Evolutionary conservation across 2,888 invertebrate genomes (phyloP), one percentile per base, ranked within the genome.

Genomic region (Noctua fimbriata): DNA sequence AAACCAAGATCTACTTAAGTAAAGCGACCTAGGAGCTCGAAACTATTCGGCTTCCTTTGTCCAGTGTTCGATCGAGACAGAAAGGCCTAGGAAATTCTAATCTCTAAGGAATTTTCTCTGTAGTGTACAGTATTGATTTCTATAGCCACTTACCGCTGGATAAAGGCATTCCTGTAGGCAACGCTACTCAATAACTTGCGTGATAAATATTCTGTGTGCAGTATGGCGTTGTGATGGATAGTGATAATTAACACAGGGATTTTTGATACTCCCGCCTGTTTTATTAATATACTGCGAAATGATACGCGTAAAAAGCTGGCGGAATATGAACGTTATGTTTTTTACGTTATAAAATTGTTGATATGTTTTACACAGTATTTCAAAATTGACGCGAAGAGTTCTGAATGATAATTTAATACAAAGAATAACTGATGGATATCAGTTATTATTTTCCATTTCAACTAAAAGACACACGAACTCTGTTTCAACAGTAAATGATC

Each of bases 41-140:
- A 82, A 85, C 69, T 85, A 78, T 70, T 78, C 9, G 18, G 47
- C 1, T 52, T 69, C 69, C 80, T 85, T 76, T 80, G 78, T 73
- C 78, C 47, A 65, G 41, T n/a, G 14, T 71, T 58, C 41, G 60
- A 58, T 76, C 24, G 32, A 82, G 60, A 73, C 14, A 28, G 49
- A 47, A 73, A 75, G 63, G 86, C 81, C 76, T 86, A 86, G 74
- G 76, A 75, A 77, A 86, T 88, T 86, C 81, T 86, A 82, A 88
- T 84, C 78, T 73, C 65, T 32, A 2, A 55, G 81, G 88, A 77
- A 87, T 87, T 80, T 83, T 76, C 79, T 87, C 79, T 87, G 83
- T 76, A 76, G 67, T 58, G 73, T n/a, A 55, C 71, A 60, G 52
- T 79, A 86, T 87, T 55, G 74, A 79, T 32, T 66, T 24, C 12